Conservation (phyloP, 1,140 invertebrate genomes). For the Wiebesia pumilae region DNA sequence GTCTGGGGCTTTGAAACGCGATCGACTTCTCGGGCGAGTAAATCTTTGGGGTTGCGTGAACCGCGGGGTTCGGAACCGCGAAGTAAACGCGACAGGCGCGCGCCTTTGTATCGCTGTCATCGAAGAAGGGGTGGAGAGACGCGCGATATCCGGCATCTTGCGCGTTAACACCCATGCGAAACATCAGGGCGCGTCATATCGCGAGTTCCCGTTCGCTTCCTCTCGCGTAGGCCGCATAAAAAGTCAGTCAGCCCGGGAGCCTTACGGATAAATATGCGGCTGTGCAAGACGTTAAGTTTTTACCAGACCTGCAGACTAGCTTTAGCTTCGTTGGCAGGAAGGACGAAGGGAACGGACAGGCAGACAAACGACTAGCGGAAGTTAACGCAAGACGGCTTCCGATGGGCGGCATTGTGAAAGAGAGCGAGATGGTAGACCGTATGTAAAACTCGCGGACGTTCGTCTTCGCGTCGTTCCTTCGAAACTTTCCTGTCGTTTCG, state of each 20-base stretch:
- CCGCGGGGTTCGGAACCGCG: no score
- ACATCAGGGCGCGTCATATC: background rate
- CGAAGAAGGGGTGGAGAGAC: background rate
- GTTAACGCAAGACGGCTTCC: constrained; percentile 69
- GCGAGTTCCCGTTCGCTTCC: background rate
- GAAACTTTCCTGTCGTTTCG: background rate
- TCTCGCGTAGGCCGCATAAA: background rate
- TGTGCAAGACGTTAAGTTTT: constrained; percentile 51
- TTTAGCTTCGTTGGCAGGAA: constrained; percentile 19
- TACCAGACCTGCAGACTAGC: no score
- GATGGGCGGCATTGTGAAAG: constrained; percentile 59
- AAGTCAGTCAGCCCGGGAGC: background rate
- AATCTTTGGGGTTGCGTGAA: no score
- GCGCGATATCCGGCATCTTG: background rate
- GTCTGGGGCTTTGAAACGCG: background rate
- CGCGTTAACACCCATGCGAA: background rate
- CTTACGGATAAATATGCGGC: constrained; percentile 58
- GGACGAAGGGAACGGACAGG: constrained; percentile 54
- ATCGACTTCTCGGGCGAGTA: background rate
- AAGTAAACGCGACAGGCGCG: background rate
- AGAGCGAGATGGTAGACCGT: constrained; percentile 54
- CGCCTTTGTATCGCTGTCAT: constrained; percentile 20
- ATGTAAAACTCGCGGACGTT: constrained; percentile 57
- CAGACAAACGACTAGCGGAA: constrained; percentile 62
- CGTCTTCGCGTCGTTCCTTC: no score